Evolutionary conservation across 2,888 invertebrate species (phyloP).

Genomic region (Boloria euphrosyne): DNA sequence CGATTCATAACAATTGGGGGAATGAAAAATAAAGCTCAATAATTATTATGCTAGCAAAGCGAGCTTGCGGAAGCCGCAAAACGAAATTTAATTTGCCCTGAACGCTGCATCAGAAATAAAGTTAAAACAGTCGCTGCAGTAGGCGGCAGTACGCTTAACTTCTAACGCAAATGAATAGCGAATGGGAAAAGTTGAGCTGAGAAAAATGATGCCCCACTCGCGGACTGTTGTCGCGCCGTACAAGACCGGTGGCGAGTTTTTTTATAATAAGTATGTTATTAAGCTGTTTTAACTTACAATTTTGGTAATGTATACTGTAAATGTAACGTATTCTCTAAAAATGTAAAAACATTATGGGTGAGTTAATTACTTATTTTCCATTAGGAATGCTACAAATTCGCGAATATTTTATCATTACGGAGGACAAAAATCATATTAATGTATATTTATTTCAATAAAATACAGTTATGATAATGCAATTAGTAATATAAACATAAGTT

Average conservation of each 20-base stretch:
- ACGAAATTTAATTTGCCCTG: conserved; percentile 83
- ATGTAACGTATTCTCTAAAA: no score
- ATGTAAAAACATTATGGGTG: no score
- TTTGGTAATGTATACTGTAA: background rate
- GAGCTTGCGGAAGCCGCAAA: conserved; percentile 80
- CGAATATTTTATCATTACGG: no score
- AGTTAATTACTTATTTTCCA: no score
- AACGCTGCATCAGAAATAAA: conserved; percentile 82
- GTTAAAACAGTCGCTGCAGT: conserved; percentile 81
- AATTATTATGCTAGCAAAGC: conserved; percentile 77
- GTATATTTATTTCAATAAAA: background rate
- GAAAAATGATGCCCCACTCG: conserved; percentile 80
- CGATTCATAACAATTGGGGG: conserved; percentile 60
- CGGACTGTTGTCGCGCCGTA: conserved; percentile 62
- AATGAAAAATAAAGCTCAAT: conserved; percentile 66
- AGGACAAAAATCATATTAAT: no score
- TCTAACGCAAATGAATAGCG: conserved; percentile 83
- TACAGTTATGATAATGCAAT: conserved; percentile 31
- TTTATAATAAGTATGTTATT: conserved; percentile 12
- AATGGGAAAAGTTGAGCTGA: conserved; percentile 80
- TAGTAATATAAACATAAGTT: conserved; percentile 26
- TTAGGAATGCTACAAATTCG: no score
- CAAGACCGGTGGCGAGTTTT: conserved; percentile 47
- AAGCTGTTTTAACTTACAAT: background rate
- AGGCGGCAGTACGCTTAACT: conserved; percentile 75